Conservation (phyloP, 23 tunicate genomes). For the Trididemnum miniatum region DNA sequence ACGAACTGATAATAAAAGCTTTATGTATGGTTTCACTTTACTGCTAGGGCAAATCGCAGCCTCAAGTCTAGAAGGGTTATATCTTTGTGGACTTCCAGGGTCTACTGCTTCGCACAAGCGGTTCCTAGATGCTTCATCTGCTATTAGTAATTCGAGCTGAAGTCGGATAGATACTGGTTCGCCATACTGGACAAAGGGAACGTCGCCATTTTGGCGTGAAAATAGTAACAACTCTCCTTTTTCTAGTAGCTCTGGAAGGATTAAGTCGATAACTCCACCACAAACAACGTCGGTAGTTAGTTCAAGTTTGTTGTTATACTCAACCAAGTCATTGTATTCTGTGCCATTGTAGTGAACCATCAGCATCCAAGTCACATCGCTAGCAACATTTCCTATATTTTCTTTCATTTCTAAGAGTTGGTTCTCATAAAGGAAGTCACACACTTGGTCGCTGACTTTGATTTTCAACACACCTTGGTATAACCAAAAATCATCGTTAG, state of each 20-base stretch:
- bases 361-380: neutral
- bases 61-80: neutral
- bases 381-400: neutral
- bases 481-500: neutral
- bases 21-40: neutral
- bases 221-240: neutral
- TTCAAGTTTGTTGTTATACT: slow-evolving; percentile 16
- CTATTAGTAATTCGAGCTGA: neutral
- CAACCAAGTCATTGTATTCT: neutral
- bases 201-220: neutral
- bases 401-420: neutral
- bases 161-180: slow-evolving; percentile 3
- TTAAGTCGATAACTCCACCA: slow-evolving; percentile 1
- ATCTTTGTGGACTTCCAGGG: neutral
- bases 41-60: neutral
- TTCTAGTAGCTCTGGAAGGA: slow-evolving; percentile 1
- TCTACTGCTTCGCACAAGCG: neutral
- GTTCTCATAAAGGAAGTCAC: neutral
- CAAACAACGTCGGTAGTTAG: slow-evolving; percentile 9
- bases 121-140: neutral
- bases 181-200: neutral
- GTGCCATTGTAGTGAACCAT: neutral
- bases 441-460: neutral
- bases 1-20: neutral
- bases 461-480: neutral